Evolutionary conservation across 2,797 vertebrate species (phyloP).

Genomic region (Limnodromus scolopaceus): DNA sequence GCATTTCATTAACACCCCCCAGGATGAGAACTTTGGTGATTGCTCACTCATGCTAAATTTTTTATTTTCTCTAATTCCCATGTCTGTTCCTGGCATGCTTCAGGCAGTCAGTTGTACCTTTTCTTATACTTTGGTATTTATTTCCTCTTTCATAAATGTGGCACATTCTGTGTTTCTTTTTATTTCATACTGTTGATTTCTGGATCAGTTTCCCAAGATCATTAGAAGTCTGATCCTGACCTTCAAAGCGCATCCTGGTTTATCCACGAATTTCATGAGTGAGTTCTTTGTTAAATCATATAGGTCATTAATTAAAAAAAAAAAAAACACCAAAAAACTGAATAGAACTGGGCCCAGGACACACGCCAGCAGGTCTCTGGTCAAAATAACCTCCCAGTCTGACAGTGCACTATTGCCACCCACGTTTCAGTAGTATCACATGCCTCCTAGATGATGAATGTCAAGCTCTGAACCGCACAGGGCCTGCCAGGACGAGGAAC

Average conservation of each 20-base stretch:
- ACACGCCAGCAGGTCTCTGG: neutral
- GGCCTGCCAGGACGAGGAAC: neutral
- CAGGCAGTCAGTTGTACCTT: neutral
- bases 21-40: neutral
- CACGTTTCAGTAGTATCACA: neutral
- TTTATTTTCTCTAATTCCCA: constrained; percentile 14
- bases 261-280: neutral
- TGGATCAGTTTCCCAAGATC: neutral
- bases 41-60: neutral
- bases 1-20: constrained; percentile 4
- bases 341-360: neutral
- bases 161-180: neutral
- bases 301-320: neutral
- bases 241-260: neutral
- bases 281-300: neutral
- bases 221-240: neutral
- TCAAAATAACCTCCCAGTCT: neutral
- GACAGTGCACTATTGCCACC: neutral
- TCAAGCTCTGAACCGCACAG: neutral
- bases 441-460: neutral
- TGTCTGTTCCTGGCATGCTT: neutral
- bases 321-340: neutral
- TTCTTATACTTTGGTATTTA: neutral
- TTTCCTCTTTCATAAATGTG: neutral
- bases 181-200: neutral